Evolutionary conservation across 2,888 invertebrate species (phyloP), one percentile per base, ranked within the genome.

Genomic region (Drosophila kuntzei): DNA sequence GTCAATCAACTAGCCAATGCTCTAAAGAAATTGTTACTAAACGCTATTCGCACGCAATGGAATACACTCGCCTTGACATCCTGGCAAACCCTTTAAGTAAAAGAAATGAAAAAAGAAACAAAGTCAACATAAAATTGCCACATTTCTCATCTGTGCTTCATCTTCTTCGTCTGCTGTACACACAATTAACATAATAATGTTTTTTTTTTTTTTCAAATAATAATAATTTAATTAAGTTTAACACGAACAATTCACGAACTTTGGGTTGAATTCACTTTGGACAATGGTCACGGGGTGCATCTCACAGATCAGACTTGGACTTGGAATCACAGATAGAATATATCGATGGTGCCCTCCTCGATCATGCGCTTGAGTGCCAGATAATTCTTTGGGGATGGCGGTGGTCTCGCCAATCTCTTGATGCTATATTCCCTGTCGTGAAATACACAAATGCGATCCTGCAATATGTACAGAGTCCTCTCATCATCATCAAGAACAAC

Each of bases 11-110:
- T 34, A 53, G 73, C 65, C 63, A 75, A 61, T 54, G 68, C 62
- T 62, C 49, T 65, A 72, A 68, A 59, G 54, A 58, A 66, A 76
- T 67, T 53, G 58, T 65, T 65, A 90, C 92, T 93, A 94, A 91
- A 93, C 93, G 92, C 93, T 94, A 93, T 93, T 94, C 91, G 93
- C 93, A 91, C 93, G 93, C 89, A 94, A 93, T 91, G 94, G 94
- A 92, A 94, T 94, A 93, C 94, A 94, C 93, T 94, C 94, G 91
- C 94, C 94, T 90, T 93, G 93, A 90, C 94, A 94, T 92, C 92
- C 91, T 87, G 89, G 90, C 90, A 87, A 89, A 86, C 90, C 92
- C 92, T 92, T 92, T 86, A 92, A 92, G 90, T 89, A 89, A 84
- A 85, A 87, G 78, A 83, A 87, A 80, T 76, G 80, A 83, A 86